Conservation (phyloP, 2,113 vertebrate species). For the Paramormyrops kingsleyae region DNA sequence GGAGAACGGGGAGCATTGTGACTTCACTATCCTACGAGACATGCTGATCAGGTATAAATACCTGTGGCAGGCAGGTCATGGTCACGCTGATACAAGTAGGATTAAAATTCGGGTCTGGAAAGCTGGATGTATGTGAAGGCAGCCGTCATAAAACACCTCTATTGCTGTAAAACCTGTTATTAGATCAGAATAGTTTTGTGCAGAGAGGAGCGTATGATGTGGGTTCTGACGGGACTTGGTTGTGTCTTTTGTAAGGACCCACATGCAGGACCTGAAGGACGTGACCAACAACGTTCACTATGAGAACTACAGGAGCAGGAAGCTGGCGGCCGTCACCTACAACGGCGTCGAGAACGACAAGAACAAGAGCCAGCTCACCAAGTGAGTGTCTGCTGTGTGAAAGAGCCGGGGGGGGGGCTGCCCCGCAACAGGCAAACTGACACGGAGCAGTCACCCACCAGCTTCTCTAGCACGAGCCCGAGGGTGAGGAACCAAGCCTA, state of each 20-base stretch:
- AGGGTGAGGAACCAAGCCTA: neutral
- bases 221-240: constrained; percentile 9
- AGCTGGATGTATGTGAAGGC: neutral
- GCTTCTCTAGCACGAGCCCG: neutral
- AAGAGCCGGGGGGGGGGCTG: neutral
- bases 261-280: constrained; percentile 98
- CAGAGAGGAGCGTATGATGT: neutral
- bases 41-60: constrained; percentile 92
- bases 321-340: constrained; percentile 93
- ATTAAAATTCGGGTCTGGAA: neutral
- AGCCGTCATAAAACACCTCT: neutral
- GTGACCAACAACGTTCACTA: constrained; percentile 99
- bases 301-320: constrained; percentile 97
- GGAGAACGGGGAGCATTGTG: constrained; percentile 95
- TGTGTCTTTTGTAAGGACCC: constrained; percentile 69
- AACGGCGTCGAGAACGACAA: constrained; percentile 96
- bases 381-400: constrained; percentile 64
- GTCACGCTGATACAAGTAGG: neutral
- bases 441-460: neutral
- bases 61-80: neutral
- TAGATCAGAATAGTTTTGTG: neutral
- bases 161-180: neutral
- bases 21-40: constrained; percentile 96
- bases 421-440: neutral
- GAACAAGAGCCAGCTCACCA: constrained; percentile 88